Base-by-base conservation (phyloP, 2,113 vertebrate genomes). In the Hippocampus mohnikei region DNA sequence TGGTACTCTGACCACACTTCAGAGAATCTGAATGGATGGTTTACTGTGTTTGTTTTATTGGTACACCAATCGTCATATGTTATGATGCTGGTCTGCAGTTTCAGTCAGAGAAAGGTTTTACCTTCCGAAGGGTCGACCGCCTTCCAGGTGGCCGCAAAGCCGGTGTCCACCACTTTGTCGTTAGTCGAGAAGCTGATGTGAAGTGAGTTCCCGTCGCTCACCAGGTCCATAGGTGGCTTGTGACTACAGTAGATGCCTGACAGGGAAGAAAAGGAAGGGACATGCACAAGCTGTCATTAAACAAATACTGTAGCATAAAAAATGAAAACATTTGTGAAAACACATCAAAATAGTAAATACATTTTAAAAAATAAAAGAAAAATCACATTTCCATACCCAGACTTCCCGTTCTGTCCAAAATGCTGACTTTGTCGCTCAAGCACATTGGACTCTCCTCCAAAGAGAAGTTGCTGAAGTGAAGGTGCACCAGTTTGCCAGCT, bases 381-480 rank as follows among this genome's bases (percentile, higher is more conserved):
- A 29, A 67, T 60, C 15, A 55, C 67, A 63, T 42, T 74, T 12
- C 78, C 83, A 59, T 65, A 92, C 93, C 92, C 52, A 93, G 73
- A 64, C 58, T 83, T 80, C 92, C 87, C 11, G 77, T 9, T 29
- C 58, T 67, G 75, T 93, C 93, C 4, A 66, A 80, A 79, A 93
- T 69, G 23, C 48, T 73, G 76, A 93, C 79, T 79, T 86, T 91
- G 82, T 93, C 90, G 40, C 86, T 91, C 9, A 89, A 18, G 56
- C 92, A 93, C 62, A 84, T 15, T 74, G 58, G 65, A 72, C 86
- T 91, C 66, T 92, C 86, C 87, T 93, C 92, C 80, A 93, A 84
- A 13, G 91, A 92, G 78, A 93, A 91, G 67, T 69, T 81, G n/a
- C 68, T 41, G 69, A 93, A 93, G 61, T 82, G 87, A 41, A 93